Percentiles rank a stretch among this genome's conserved stretches.
Evolutionary conservation across 2,797 vertebrate genomes (phyloP).

Genomic region (Odontamblyopus rebecca): DNA sequence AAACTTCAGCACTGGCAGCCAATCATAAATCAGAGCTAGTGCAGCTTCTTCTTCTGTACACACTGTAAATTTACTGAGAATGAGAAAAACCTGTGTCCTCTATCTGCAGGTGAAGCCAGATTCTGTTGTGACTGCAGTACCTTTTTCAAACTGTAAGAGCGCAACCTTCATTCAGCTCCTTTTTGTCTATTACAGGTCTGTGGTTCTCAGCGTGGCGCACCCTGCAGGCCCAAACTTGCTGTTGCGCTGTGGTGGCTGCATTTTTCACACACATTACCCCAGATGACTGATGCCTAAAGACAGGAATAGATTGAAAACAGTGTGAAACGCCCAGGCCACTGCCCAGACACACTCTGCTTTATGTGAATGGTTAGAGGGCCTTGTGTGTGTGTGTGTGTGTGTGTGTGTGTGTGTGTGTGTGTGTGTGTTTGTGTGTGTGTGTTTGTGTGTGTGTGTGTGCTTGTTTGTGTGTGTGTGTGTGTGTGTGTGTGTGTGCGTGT

Average conservation of each 20-base stretch:
- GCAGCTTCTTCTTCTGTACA: no score
- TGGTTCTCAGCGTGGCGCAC: not conserved
- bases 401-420: not conserved
- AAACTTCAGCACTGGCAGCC: no score
- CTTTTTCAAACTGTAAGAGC: not conserved
- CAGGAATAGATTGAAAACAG: conserved; percentile 36
- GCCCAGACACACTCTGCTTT: conserved; percentile 27
- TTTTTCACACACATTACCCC: conserved; percentile 9
- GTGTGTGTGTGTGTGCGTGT: no score
- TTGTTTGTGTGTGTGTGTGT: no score
- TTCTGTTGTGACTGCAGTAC: not conserved
- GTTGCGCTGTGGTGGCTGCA: conserved; percentile 1
- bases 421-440: no score
- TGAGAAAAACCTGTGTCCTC: no score
- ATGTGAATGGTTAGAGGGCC: conserved; percentile 37
- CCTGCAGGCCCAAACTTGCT: conserved; percentile 15
- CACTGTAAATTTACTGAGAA: no score
- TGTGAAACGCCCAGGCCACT: conserved; percentile 40
- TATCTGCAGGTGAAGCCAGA: no score
- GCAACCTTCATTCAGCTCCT: not conserved
- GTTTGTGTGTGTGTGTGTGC: no score
- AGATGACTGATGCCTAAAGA: conserved; percentile 31
- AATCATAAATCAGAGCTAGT: no score
- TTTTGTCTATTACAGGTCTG: not conserved
- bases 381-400: conserved; percentile 6